Conservation (phyloP, 2,888 invertebrate species). For the Lithosia quadra region DNA sequence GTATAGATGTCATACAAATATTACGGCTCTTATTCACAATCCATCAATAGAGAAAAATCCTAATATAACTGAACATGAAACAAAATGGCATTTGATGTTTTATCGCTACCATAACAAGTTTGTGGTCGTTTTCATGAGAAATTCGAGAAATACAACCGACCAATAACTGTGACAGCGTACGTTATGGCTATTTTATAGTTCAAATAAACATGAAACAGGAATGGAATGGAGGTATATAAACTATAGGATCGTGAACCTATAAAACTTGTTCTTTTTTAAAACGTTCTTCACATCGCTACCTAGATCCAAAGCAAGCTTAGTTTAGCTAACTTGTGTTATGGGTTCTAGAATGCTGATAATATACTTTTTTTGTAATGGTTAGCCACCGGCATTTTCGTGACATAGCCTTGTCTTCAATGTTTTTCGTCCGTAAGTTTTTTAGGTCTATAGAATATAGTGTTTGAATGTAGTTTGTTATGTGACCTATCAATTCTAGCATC, state of each 20-base stretch:
- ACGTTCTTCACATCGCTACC: too few species aligned
- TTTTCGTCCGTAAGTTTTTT: too few species aligned
- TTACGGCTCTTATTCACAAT: not conserved
- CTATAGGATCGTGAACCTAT: too few species aligned
- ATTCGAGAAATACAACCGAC: slow-evolving; percentile 12
- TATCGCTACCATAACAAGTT: not conserved
- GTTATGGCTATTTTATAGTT: slow-evolving; percentile 25
- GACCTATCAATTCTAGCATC: not conserved
- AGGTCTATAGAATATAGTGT: not conserved
- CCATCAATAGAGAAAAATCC: slow-evolving; percentile 1
- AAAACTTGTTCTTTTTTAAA: too few species aligned
- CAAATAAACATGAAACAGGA: slow-evolving; percentile 21
- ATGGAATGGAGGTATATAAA: slow-evolving; percentile 9
- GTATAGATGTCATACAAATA: not conserved
- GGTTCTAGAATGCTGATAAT: too few species aligned
- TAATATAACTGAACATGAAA: not conserved
- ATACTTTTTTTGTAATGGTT: too few species aligned
- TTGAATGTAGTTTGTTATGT: not conserved
- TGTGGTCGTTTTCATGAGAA: slow-evolving; percentile 4
- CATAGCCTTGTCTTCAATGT: too few species aligned
- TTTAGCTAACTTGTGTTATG: too few species aligned
- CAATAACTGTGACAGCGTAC: slow-evolving; percentile 17
- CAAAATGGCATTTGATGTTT: not conserved
- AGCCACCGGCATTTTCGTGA: too few species aligned
- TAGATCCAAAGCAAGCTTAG: too few species aligned